Base-by-base conservation (phyloP, 2,797 vertebrate genomes). In the Mus minutoides region DNA sequence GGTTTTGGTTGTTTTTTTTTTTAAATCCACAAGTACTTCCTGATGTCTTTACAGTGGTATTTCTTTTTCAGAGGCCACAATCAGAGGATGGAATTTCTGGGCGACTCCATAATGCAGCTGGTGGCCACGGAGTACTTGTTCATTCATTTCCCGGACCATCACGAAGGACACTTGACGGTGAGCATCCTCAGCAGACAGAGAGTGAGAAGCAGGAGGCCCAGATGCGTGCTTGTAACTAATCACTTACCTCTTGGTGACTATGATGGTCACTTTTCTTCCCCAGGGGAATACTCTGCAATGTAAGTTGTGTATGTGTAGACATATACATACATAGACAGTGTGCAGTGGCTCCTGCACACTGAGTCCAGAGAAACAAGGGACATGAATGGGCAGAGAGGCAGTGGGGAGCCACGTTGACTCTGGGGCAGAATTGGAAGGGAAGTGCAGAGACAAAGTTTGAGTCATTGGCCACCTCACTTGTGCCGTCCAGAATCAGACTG, bases 61-160 rank as follows among this genome's bases (percentile, higher is more conserved):
- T 97, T 98, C 86, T 93, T 98, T 96, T 98, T 96, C 95, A 99
- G 99, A 97, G 99, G 99, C 96, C 99, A 99, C 98, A 99, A 99
- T 98, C 99, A 99, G 98, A 99, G 99, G 97, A 99, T 99, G 99
- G 99, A 99, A 99, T 99, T 99, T 98, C 98, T 99, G 96, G 99
- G 99, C 92, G 99, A 99, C 98, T 99, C 99, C 26, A 99, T 99
- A 98, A 99, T 99, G 99, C 99, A 99, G 97, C 98, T 99, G 97
- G 99, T 99, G 94, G 99, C 99, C 96, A 99, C 99, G 0, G 99
- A 99, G 96, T 99, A 99, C 98, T 99, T 99, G 97, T 99, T 99
- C 98, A 99, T 99, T 98, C 99, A 99, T 98, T 99, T 99, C 97
- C 99, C 99, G 0, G 99, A 99, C 98, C 99, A 99, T 98, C 99